Conservation (phyloP, 1,140 invertebrate species). For the Euura lappo region DNA sequence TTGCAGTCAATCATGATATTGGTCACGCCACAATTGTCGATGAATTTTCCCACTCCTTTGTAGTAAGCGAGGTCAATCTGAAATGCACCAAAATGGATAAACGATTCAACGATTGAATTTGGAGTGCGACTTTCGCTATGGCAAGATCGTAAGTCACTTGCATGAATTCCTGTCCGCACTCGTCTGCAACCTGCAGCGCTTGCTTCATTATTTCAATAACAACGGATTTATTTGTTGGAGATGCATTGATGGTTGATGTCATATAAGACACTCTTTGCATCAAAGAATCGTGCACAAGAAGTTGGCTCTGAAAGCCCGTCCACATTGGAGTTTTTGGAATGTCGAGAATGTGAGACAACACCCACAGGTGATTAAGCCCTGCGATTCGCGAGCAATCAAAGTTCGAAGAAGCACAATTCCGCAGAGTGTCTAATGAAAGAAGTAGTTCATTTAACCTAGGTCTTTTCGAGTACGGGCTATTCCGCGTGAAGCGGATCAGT, state of each 20-base stretch:
- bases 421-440: neutral
- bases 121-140: conserved; percentile 46
- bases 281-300: conserved; percentile 14
- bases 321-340: conserved; percentile 23
- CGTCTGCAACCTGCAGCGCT: conserved; percentile 18
- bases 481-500: too few species aligned
- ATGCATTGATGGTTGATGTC: conserved; percentile 33
- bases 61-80: conserved; percentile 53
- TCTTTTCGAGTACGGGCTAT: neutral
- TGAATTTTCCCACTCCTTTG: conserved; percentile 49
- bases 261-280: conserved; percentile 21
- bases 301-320: conserved; percentile 27
- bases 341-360: conserved; percentile 18
- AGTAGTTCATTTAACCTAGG: neutral
- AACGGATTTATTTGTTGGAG: conserved; percentile 32
- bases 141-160: conserved; percentile 45
- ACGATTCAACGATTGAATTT: conserved; percentile 32
- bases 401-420: neutral
- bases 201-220: conserved; percentile 37
- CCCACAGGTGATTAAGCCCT: conserved; percentile 14
- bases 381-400: neutral
- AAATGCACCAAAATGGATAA: conserved; percentile 51
- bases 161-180: conserved; percentile 37
- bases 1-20: conserved; percentile 44
- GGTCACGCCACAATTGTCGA: conserved; percentile 43